phyloP scores from a whole-genome alignment of 2,113 vertebrate species.

The Scolopax mira region DNA sequence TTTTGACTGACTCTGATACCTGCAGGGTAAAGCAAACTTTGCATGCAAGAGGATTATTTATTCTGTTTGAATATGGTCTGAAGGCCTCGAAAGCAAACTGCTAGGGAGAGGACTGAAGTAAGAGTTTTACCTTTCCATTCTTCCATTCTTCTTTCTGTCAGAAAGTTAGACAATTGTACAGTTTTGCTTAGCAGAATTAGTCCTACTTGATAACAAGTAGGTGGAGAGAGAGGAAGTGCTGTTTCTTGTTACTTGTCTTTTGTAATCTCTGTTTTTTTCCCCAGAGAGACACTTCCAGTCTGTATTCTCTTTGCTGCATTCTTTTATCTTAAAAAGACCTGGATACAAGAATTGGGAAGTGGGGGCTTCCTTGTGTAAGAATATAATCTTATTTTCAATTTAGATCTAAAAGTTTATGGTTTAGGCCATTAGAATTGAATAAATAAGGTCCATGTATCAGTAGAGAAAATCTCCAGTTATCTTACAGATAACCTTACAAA shows the following conservation, averaged over 20 bases:
- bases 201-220: not conserved
- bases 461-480: not conserved
- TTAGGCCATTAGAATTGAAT: not conserved
- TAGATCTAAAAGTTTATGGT: not conserved
- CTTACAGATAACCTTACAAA: not conserved
- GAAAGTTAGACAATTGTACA: not conserved
- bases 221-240: no score
- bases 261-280: fast-evolving
- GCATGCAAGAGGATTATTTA: not conserved
- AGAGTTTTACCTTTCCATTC: not conserved
- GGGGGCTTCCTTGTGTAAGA: not conserved
- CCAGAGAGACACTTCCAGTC: not conserved
- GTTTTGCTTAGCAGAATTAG: not conserved
- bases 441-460: not conserved
- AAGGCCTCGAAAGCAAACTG: not conserved
- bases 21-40: not conserved
- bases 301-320: not conserved
- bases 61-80: not conserved
- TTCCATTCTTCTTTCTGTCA: not conserved
- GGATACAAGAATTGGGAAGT: not conserved
- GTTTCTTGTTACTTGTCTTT: not conserved
- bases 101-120: not conserved
- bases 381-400: not conserved
- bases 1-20: not conserved
- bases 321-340: not conserved